These are phyloP conservation scores for Psilanteris sp. DNA, from an alignment of 1,140 invertebrate species.

Conservation along the genomic window DNA sequence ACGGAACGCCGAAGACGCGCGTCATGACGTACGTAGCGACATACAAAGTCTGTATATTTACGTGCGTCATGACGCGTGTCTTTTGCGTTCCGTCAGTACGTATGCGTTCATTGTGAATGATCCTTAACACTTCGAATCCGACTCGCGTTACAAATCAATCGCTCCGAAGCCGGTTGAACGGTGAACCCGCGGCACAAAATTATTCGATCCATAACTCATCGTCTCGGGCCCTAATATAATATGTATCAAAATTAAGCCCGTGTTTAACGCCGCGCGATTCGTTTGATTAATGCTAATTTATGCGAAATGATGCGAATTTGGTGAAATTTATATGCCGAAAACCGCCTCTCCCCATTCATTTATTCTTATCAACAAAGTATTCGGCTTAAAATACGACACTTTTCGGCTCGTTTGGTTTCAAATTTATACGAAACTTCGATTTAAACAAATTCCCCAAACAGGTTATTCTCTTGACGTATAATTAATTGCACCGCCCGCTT, in stretches of 20 bases:
- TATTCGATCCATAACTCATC: constrained; percentile 37
- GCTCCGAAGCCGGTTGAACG: constrained; percentile 16
- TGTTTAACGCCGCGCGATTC: constrained; percentile 14
- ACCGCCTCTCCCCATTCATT: constrained; percentile 18
- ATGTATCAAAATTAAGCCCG: constrained; percentile 37
- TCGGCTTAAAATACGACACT: constrained; percentile 51
- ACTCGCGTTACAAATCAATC: constrained; percentile 41
- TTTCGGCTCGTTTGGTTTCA: constrained; percentile 46
- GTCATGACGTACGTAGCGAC: no score
- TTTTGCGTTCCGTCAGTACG: no score
- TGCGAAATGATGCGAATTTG: constrained; percentile 33
- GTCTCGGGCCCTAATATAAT: constrained; percentile 22
- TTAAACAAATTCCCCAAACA: constrained; percentile 31
- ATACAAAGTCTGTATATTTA: no score
- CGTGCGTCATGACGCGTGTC: no score
- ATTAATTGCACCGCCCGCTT: constrained; percentile 35
- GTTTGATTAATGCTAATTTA: constrained; percentile 45
- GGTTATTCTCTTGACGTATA: constrained; percentile 32
- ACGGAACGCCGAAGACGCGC: no score
- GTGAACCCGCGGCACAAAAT: background rate
- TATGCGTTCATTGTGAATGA: no score
- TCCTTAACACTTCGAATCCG: no score
- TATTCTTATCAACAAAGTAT: constrained; percentile 44
- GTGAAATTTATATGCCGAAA: constrained; percentile 34
- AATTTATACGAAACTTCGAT: constrained; percentile 35